Evolutionary conservation across 2,797 vertebrate genomes (phyloP).

Genomic region (Yasuhikotakia modesta): DNA sequence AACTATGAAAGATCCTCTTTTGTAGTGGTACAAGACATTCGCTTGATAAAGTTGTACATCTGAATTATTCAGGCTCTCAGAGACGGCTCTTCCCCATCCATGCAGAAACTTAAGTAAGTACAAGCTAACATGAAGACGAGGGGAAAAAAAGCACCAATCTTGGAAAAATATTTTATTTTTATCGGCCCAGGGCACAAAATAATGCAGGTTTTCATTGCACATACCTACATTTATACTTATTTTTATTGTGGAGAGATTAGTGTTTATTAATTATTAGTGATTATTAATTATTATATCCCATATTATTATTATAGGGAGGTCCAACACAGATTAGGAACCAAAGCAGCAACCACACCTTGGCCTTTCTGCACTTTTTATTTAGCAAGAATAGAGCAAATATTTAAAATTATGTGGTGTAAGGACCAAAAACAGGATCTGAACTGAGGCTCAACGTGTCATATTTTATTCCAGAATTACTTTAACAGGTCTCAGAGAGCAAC

Average conservation of each 20-base stretch:
- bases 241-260: too few species aligned
- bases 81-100: slow-evolving; percentile 38
- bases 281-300: too few species aligned
- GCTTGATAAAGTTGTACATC: slow-evolving; percentile 54
- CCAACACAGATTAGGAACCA: too few species aligned
- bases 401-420: too few species aligned
- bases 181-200: slow-evolving; percentile 25
- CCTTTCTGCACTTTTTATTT: too few species aligned
- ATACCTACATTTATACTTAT: too few species aligned
- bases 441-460: not conserved
- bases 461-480: not conserved
- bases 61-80: slow-evolving; percentile 57
- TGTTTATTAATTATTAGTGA: too few species aligned
- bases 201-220: slow-evolving; percentile 15
- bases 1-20: slow-evolving; percentile 48
- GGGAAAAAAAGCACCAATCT: slow-evolving; percentile 29
- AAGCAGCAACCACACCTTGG: too few species aligned
- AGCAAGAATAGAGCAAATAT: too few species aligned
- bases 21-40: slow-evolving; percentile 49
- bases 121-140: slow-evolving; percentile 31
- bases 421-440: not conserved
- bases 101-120: slow-evolving; percentile 41
- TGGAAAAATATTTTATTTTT: slow-evolving; percentile 34
- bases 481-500: not conserved
- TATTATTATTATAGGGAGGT: too few species aligned